These are phyloP conservation scores for Ascidia mentula DNA, from an alignment of 23 tunicate species.

Conservation along the genomic window DNA sequence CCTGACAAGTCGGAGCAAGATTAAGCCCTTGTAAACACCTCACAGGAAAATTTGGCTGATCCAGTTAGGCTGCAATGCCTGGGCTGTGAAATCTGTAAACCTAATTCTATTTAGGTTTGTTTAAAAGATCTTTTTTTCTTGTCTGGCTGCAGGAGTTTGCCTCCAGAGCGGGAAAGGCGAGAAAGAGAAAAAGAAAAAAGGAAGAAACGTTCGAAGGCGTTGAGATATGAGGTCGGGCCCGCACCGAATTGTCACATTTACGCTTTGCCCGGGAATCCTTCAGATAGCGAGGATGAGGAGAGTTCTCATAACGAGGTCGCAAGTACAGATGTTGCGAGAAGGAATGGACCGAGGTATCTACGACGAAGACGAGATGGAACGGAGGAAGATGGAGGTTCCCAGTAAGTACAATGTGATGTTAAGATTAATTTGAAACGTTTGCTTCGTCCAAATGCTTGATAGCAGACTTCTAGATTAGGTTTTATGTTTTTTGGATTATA, in stretches of 20 bases:
- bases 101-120: too few relatives aligned
- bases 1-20: too few relatives aligned
- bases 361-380: slow-evolving; percentile 13
- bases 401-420: too few relatives aligned
- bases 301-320: background rate
- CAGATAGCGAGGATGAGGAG: background rate
- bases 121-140: background rate
- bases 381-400: slow-evolving; percentile 6
- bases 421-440: too few relatives aligned
- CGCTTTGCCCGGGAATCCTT: slow-evolving; percentile 17
- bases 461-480: too few relatives aligned
- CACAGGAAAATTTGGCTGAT: background rate
- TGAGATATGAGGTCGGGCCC: slow-evolving; percentile 2
- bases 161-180: slow-evolving; percentile 22
- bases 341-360: slow-evolving; percentile 38
- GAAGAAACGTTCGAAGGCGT: background rate
- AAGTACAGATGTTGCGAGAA: background rate
- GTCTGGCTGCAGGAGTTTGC: slow-evolving; percentile 27
- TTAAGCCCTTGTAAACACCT: too few relatives aligned
- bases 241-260: slow-evolving; percentile 40
- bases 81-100: background rate
- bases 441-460: too few relatives aligned
- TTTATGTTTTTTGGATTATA: too few relatives aligned
- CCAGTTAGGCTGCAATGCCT: background rate
- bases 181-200: background rate